Conservation (phyloP, 2,888 invertebrate genomes). For the Pseudeuparius sepicola region DNA sequence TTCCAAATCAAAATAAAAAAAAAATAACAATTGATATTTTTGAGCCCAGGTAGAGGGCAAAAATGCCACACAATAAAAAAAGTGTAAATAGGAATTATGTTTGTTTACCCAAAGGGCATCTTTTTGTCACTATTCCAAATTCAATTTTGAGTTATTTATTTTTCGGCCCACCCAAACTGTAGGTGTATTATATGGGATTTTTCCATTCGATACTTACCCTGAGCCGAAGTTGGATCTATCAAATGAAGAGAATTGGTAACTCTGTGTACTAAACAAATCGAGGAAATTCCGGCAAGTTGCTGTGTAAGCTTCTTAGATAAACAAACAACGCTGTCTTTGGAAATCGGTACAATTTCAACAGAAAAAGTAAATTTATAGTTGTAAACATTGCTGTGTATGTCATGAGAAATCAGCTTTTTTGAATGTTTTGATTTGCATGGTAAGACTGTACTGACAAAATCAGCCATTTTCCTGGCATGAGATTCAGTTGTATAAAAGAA, state of each 20-base stretch:
- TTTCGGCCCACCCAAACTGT: too few species aligned
- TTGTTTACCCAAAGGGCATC: too few species aligned
- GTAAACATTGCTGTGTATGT: conserved; percentile 91
- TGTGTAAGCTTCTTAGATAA: conserved; percentile 77
- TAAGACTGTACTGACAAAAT: conserved; percentile 79
- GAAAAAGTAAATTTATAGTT: conserved; percentile 94
- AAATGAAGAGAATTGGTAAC: conserved; percentile 86
- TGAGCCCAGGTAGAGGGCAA: too few species aligned
- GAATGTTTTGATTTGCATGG: conserved; percentile 84
- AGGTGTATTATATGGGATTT: too few species aligned
- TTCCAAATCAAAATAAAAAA: too few species aligned
- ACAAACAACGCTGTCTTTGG: conserved; percentile 89
- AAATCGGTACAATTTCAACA: conserved; percentile 92
- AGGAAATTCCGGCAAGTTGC: conserved; percentile 77
- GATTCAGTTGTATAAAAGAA: conserved; percentile 87
- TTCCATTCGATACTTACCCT: conserved; percentile 59
- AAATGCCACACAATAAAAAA: too few species aligned
- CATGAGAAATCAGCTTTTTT: conserved; percentile 93
- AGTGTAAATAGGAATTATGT: too few species aligned
- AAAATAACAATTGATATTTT: too few species aligned
- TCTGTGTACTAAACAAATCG: conserved; percentile 78
- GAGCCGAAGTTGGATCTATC: conserved; percentile 82
- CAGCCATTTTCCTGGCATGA: conserved; percentile 89
- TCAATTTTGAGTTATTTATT: too few species aligned
- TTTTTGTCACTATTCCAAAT: too few species aligned